phyloP scores from a whole-genome alignment of 1,140 invertebrate species.

The Penaeus indicus region DNA sequence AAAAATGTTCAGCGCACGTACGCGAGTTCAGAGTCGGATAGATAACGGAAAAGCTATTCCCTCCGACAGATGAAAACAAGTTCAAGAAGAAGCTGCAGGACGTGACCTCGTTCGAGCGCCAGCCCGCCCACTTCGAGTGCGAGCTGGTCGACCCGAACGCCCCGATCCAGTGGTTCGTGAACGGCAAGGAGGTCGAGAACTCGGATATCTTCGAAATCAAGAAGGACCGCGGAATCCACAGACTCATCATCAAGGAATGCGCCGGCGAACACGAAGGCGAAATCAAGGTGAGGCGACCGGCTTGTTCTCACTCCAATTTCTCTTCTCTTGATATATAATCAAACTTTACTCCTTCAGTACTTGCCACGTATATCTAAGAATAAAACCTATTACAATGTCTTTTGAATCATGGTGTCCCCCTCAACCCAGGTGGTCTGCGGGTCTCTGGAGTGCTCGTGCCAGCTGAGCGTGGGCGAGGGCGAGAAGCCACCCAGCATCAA shows the following conservation, averaged over 20 bases:
- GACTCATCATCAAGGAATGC: slow-evolving; percentile 86
- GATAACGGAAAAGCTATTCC: background rate
- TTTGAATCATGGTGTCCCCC: background rate
- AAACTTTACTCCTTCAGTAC: background rate
- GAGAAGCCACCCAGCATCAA: slow-evolving; percentile 74
- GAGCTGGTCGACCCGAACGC: slow-evolving; percentile 96
- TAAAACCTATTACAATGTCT: too few species aligned
- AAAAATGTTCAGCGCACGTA: too few species aligned
- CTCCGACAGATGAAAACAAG: slow-evolving; percentile 69
- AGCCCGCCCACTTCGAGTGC: slow-evolving; percentile 89
- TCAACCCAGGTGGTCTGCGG: slow-evolving; percentile 54
- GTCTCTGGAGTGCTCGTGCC: slow-evolving; percentile 54
- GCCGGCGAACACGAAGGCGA: slow-evolving; percentile 84
- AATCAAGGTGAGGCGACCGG: slow-evolving; percentile 73
- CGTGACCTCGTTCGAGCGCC: slow-evolving; percentile 89
- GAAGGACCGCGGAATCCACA: slow-evolving; percentile 92
- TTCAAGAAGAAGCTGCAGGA: slow-evolving; percentile 98
- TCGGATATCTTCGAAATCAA: slow-evolving; percentile 86
- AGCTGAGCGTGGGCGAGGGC: slow-evolving; percentile 64
- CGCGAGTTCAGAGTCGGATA: too few species aligned
- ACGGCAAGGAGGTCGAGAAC: slow-evolving; percentile 86
- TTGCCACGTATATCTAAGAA: background rate
- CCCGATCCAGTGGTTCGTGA: slow-evolving; percentile 92
- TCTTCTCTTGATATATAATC: background rate
- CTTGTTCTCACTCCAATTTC: background rate